phyloP scores from a whole-genome alignment of 1,140 invertebrate species.

The Bombus sylvicola region DNA sequence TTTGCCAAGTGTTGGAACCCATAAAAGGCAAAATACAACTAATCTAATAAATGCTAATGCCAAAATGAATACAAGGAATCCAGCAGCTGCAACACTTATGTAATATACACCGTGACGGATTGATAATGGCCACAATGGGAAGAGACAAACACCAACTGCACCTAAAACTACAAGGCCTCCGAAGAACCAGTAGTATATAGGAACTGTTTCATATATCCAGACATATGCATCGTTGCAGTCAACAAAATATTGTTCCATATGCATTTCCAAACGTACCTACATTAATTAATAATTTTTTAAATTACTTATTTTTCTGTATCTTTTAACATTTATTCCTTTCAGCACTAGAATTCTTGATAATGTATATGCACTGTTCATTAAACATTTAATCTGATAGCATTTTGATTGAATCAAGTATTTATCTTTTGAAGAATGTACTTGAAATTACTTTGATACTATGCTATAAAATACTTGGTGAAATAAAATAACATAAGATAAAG shows the following conservation, averaged over 20 bases:
- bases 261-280: constrained; percentile 94
- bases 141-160: constrained; percentile 97
- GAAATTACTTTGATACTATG: background rate
- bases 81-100: constrained; percentile 95
- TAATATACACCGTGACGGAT: constrained; percentile 98
- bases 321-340: background rate
- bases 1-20: constrained; percentile 93
- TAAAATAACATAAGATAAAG: background rate
- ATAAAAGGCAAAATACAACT: constrained; percentile 96
- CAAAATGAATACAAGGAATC: constrained; percentile 96
- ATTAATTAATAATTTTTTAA: constrained; percentile 34
- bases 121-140: constrained; percentile 97
- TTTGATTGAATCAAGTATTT: background rate
- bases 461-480: background rate
- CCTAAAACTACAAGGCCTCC: constrained; percentile 95
- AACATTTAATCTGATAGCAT: background rate
- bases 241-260: constrained; percentile 96
- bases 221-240: constrained; percentile 98
- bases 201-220: constrained; percentile 99
- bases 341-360: background rate
- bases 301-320: constrained; percentile 14
- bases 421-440: background rate
- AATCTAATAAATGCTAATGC: constrained; percentile 93
- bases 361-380: background rate
- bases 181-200: constrained; percentile 97